Base-by-base conservation (phyloP, 1,140 invertebrate species). In the Zaprionus ghesquierei region DNA sequence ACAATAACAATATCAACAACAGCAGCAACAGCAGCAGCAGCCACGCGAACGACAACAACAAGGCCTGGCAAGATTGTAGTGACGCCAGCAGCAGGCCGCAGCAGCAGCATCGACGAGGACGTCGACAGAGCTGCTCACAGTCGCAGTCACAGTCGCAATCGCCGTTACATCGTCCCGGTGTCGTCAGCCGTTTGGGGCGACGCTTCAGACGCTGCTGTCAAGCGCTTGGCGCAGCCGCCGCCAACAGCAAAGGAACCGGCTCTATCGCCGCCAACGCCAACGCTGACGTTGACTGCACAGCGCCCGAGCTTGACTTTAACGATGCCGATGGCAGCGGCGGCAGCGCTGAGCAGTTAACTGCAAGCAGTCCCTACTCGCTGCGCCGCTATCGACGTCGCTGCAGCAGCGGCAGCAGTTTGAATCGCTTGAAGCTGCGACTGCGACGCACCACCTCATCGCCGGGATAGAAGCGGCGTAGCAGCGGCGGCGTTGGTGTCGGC, bases 371-470 rank as follows among this genome's bases (percentile, higher is more conserved):
- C 4, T 77, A 79, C 44, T 49, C 72, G 29, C 46, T 64, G 23
- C 77, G 76, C 51, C 75, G 82, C 33, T 72, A 74, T 58, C 38
- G 61, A 31, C 77, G 78, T 23, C 84, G 82, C 35, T 81, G 82
- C 75, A 81, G 71, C 58, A 85, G 82, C 50, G 76, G 73, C 49
- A 54, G 72, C 60, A 89, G 69, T 51, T 13, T 69, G 0, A 59
- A 63, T 46, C 82, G 84, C 10, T 35, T 89, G 10, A 87, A 82
- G 69, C 62, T 89, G 82, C 84, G 82, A 25, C 54, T 87, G 22
- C 68, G 79, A 27, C 84, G 82, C 13, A 79, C 69, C 29, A 89
- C 72, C 41, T 87, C 82, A 22, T 89, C 82, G 18, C 82, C 82
- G 23, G 82, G 79, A 22, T 87, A 89, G 22, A 5, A n/a, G 25